Conservation (phyloP, 2,113 vertebrate genomes). For the Engystomops pustulosus region DNA sequence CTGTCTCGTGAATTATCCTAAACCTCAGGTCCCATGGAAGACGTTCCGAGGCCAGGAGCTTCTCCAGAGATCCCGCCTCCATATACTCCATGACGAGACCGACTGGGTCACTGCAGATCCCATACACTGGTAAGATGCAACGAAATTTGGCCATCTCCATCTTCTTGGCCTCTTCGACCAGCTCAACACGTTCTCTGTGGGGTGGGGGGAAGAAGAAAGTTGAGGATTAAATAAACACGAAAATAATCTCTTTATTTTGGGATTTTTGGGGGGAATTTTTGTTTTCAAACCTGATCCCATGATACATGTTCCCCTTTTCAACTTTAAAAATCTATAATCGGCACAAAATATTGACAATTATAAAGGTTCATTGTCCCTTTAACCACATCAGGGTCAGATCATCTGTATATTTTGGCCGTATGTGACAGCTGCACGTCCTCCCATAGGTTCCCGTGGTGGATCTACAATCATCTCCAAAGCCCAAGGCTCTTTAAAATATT, state of each 20-base stretch:
- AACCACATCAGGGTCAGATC: neutral
- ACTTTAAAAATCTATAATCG: too few species aligned
- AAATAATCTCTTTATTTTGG: too few species aligned
- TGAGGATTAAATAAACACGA: too few species aligned
- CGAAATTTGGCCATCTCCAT: constrained; percentile 98
- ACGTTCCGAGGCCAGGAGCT: constrained; percentile 84
- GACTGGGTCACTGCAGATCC: constrained; percentile 90
- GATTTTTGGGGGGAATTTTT: neutral
- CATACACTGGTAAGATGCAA: constrained; percentile 93
- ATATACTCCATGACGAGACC: constrained; percentile 98
- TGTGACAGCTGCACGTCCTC: neutral
- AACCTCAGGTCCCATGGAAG: constrained; percentile 95
- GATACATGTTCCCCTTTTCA: too few species aligned
- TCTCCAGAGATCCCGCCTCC: constrained; percentile 95
- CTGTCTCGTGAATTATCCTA: constrained; percentile 93
- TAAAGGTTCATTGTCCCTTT: neutral
- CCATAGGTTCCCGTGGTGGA: neutral
- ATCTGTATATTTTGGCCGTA: neutral
- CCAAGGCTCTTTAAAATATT: constrained; percentile 1
- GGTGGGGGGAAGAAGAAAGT: too few species aligned
- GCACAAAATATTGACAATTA: too few species aligned
- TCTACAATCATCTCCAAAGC: neutral
- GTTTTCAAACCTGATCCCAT: neutral
- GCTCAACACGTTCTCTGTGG: constrained; percentile 87
- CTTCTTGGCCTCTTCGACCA: constrained; percentile 94